A percentile compares a stretch with the other conserved stretches of the same genome.
Conservation (phyloP, 2,888 invertebrate genomes). For the Papilio gigon region DNA sequence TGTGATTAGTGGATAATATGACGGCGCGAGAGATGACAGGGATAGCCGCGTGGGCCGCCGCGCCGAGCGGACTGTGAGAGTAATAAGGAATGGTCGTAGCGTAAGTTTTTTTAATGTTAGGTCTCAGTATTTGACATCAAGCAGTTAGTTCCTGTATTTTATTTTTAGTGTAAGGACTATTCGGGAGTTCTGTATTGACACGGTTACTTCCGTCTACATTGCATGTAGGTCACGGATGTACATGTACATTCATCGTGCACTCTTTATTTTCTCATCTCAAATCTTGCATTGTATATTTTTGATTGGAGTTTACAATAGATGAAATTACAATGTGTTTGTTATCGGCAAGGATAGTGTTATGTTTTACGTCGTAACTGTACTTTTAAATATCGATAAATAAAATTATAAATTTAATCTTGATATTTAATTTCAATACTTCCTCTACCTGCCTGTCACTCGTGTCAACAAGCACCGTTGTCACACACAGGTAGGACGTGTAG, state of each 20-base stretch:
- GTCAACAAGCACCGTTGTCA: no score
- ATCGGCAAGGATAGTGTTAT: conserved; percentile 56
- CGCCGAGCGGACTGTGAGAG: conserved; percentile 30
- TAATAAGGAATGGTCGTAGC: conserved; percentile 45
- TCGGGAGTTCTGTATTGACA: conserved; percentile 18
- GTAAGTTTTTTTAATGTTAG: conserved; percentile 55
- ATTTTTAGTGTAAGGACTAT: conserved; percentile 34
- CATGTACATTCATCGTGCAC: conserved; percentile 16
- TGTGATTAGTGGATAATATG: conserved; percentile 50
- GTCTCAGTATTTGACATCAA: conserved; percentile 71
- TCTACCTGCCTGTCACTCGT: no score
- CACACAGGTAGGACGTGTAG: no score
- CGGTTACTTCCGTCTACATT: conserved; percentile 3
- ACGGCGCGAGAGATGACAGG: conserved; percentile 42
- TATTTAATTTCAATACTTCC: conserved; percentile 32
- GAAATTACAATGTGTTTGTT: conserved; percentile 47
- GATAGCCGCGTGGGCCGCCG: conserved; percentile 37
- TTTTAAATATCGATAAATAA: conserved; percentile 74
- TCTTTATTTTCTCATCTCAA: conserved; percentile 24
- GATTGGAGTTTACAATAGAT: conserved; percentile 21
- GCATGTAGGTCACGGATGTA: conserved; percentile 9
- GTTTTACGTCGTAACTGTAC: conserved; percentile 66
- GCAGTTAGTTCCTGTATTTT: conserved; percentile 62
- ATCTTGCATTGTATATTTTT: conserved; percentile 30
- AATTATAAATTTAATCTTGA: conserved; percentile 45